Evolutionary conservation across 2,113 vertebrate genomes (phyloP), one percentile per base, ranked within the genome.

Genomic region (Hucho hucho): DNA sequence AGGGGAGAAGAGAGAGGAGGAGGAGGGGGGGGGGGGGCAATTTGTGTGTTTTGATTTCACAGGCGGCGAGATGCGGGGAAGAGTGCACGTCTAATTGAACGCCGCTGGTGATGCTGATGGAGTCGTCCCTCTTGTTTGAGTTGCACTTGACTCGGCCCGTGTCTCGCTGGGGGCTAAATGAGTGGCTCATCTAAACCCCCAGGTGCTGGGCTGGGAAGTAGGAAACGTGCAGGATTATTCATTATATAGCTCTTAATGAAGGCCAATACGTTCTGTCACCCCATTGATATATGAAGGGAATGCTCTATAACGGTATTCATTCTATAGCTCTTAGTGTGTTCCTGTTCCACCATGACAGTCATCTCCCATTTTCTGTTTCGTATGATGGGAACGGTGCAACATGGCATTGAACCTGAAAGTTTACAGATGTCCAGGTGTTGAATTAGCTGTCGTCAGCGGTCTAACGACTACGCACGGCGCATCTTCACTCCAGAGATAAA

Each of bases 401-500:
- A 13, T 20, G 61, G 63, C 63, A 28, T 64, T 14, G 9, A 64
- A 6, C 9, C 37, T 1, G 37, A 64, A 25, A 28, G 63, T 25
- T 13, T 18, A 56, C 53, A 26, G 13, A 64, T n/a, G 13, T 26
- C 37, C 37, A 11, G 37, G 37, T 43, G 37, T 43, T 43, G 6
- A 64, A 25, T 24, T 3, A 1, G 13, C n/a, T 28, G 63, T 64
- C 25, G 63, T n/a, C 13, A 28, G 22, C 24, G 0, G 11, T 64
- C 25, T 18, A 4, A 64, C 24, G 0, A 4, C 11, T n/a, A 24
- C 61, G 25, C 63, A 64, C 22, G 4, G 9, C 46, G 13, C 47
- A 16, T 69, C 28, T 12, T 67, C 26, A 3, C 29, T 25, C 43
- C 58, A 75, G 28, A 79, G 69, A 80, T 73, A 75, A 43, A 76